Evolutionary conservation across 2,797 vertebrate genomes (phyloP).

Genomic region (Coranthus polyacanthus): DNA sequence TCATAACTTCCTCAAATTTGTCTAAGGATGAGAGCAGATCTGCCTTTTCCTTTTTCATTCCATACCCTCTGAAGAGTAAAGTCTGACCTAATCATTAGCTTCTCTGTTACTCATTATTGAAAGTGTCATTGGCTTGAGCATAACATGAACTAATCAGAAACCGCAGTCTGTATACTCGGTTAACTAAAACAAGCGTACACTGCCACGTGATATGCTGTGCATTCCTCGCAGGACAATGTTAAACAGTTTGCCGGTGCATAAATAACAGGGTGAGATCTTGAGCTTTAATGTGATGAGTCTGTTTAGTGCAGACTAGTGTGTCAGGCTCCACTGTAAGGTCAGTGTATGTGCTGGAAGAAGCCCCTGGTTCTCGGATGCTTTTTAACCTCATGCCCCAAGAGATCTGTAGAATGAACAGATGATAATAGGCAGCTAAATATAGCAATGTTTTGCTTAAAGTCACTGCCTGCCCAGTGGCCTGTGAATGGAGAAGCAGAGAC

Average conservation of each 20-base stretch:
- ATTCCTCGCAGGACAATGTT: conserved; percentile 34
- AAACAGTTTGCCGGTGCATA: not conserved
- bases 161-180: conserved; percentile 28
- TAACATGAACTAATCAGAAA: conserved; percentile 22
- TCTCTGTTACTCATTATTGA: conserved; percentile 67
- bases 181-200: conserved; percentile 17
- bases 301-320: conserved; percentile 1
- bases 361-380: not conserved
- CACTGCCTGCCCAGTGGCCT: conserved; percentile 29
- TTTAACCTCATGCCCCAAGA: conserved; percentile 33
- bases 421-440: conserved; percentile 54
- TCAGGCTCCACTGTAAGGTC: conserved; percentile 8
- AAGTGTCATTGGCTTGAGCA: conserved; percentile 37
- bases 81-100: conserved; percentile 60
- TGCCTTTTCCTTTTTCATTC: conserved; percentile 3
- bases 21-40: conserved; percentile 17
- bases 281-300: not conserved
- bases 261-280: conserved; percentile 18
- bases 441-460: conserved; percentile 27
- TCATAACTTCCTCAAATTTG: conserved; percentile 23
- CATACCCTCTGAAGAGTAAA: conserved; percentile 22
- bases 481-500: conserved; percentile 35
- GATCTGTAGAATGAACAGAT: conserved; percentile 36
- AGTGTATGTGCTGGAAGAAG: not conserved
- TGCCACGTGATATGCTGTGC: conserved; percentile 28